A percentile compares a stretch with the other conserved stretches of the same genome.
Conservation (phyloP, 2,797 vertebrate species). For the Cossypha caffra region DNA sequence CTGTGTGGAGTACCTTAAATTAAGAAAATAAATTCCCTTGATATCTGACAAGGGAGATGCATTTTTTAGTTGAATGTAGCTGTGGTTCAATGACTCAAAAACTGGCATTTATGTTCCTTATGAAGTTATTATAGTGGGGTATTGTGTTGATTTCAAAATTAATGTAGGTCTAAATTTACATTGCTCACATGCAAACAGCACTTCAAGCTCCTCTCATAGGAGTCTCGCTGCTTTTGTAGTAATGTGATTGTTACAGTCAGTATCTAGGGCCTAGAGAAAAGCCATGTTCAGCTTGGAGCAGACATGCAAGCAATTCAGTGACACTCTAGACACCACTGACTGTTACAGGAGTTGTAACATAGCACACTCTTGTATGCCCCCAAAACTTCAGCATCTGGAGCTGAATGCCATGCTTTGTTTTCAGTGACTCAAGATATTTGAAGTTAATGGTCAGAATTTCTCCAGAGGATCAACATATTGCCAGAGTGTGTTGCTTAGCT, state of each 20-base stretch:
- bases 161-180: not conserved
- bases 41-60: not conserved
- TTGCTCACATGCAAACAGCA: not conserved
- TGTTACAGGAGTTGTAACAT: not conserved
- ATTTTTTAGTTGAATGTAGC: not conserved
- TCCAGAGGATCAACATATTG: rapidly evolving
- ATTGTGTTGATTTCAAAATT: not conserved
- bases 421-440: not conserved
- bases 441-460: not conserved
- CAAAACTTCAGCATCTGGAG: not conserved
- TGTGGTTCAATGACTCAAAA: not conserved
- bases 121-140: not conserved
- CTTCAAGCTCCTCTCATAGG: not conserved
- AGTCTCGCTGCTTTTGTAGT: not conserved
- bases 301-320: not conserved
- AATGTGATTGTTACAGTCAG: not conserved
- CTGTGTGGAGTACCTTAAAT: not conserved
- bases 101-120: not conserved
- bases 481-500: not conserved
- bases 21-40: not conserved
- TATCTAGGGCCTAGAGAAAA: not conserved
- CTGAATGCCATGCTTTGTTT: not conserved
- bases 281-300: not conserved
- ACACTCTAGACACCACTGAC: not conserved
- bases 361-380: not conserved